Percentiles rank a stretch among this genome's conserved stretches.
Conservation (phyloP, 2,888 invertebrate genomes). For the Noctua comes region DNA sequence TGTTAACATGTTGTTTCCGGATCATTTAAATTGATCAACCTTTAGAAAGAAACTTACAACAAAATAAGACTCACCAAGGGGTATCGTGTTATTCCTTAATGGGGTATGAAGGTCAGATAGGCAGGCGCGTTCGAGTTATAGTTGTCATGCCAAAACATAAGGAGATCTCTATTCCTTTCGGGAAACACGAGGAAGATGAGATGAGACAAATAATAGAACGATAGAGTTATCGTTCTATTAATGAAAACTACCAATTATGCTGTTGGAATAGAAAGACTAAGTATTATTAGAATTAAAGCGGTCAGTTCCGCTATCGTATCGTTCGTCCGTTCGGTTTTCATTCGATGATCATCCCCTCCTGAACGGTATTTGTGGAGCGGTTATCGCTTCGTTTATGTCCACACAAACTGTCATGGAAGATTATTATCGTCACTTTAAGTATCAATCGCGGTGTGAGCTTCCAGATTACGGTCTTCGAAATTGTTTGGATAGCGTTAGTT, state of each 20-base stretch:
- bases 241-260: slow-evolving; percentile 11
- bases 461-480: slow-evolving; percentile 58
- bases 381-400: slow-evolving; percentile 66
- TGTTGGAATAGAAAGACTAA: slow-evolving; percentile 8
- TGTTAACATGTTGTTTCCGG: background rate
- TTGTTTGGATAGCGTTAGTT: slow-evolving; percentile 22
- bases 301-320: slow-evolving; percentile 30
- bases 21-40: background rate
- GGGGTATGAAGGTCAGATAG: background rate
- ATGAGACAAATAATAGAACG: background rate
- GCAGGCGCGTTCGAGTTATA: background rate
- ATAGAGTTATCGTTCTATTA: background rate
- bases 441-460: slow-evolving; percentile 62
- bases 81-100: background rate
- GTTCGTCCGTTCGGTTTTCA: slow-evolving; percentile 28
- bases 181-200: background rate
- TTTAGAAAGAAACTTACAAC: background rate
- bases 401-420: slow-evolving; percentile 67
- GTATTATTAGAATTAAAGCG: slow-evolving; percentile 9
- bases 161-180: background rate
- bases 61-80: background rate
- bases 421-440: slow-evolving; percentile 69
- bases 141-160: background rate
- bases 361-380: slow-evolving; percentile 62
- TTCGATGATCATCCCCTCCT: slow-evolving; percentile 53